These are phyloP conservation scores for Micromussa lordhowensis DNA, from an alignment of 92 coral and sea anemone species.

Conservation along the genomic window DNA sequence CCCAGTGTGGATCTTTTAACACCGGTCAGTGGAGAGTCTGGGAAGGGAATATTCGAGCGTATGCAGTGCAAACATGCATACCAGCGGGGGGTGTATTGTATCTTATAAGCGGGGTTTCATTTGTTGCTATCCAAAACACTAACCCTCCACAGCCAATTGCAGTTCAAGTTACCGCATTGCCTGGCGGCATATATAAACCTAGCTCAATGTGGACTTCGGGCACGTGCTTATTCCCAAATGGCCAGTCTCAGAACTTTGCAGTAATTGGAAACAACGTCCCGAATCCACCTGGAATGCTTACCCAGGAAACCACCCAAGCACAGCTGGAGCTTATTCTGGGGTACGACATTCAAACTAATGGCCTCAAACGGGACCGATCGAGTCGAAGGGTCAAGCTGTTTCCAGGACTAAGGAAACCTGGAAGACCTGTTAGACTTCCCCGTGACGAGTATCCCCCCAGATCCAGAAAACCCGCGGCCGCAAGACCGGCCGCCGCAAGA, in stretches of 20 bases:
- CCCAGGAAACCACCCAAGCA: background rate
- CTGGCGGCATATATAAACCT: background rate
- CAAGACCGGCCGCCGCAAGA: too few species aligned
- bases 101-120: conserved; percentile 16
- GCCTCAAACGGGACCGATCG: too few species aligned
- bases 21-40: background rate
- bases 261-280: conserved; percentile 22
- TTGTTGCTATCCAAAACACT: too few species aligned
- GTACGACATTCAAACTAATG: background rate
- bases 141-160: too few species aligned
- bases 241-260: background rate
- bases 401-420: too few species aligned
- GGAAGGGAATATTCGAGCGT: background rate
- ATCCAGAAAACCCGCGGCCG: too few species aligned
- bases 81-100: background rate
- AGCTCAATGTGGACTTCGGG: conserved; percentile 33
- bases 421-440: too few species aligned
- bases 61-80: background rate
- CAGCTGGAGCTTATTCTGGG: background rate
- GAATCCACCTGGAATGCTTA: background rate
- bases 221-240: background rate
- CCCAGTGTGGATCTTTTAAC: background rate
- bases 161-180: too few species aligned
- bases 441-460: too few species aligned
- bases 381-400: too few species aligned